phyloP scores from a whole-genome alignment of 2,888 invertebrate genomes.

The Corythucha ciliata region DNA sequence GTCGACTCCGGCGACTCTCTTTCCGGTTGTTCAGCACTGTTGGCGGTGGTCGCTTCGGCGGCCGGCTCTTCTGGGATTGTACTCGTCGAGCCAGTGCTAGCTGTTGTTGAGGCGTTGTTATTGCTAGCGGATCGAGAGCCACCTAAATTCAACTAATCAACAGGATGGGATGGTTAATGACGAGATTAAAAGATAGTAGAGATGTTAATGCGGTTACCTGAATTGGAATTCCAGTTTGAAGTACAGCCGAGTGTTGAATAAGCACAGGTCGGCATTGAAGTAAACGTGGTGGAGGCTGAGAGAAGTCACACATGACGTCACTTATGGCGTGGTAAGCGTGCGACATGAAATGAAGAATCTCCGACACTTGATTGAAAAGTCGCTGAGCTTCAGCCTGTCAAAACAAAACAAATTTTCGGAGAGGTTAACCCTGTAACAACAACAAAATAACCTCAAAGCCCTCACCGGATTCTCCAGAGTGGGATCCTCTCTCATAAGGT shows the following conservation, averaged over 20 bases:
- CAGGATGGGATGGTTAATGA: background rate
- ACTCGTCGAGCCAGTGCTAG: too few species aligned
- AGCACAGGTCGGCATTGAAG: slow-evolving; percentile 62
- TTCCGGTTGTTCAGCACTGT: too few species aligned
- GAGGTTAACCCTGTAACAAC: background rate
- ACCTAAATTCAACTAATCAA: too few species aligned
- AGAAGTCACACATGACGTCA: slow-evolving; percentile 68
- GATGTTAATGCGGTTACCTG: slow-evolving; percentile 47
- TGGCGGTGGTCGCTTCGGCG: too few species aligned
- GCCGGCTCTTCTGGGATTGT: too few species aligned
- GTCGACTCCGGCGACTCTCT: too few species aligned
- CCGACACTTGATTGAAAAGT: slow-evolving; percentile 60
- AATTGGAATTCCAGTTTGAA: slow-evolving; percentile 57
- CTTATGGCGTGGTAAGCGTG: slow-evolving; percentile 85
- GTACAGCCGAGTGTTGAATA: slow-evolving; percentile 57
- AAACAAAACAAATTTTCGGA: background rate
- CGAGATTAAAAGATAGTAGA: too few species aligned
- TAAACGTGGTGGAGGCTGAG: slow-evolving; percentile 56
- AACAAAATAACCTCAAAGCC: slow-evolving; percentile 3
- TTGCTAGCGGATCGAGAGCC: too few species aligned
- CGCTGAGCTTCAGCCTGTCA: slow-evolving; percentile 32
- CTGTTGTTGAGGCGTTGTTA: too few species aligned
- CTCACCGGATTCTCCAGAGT: slow-evolving; percentile 41
- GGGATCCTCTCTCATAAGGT: slow-evolving; percentile 54
- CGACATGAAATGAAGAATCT: slow-evolving; percentile 72